phyloP scores from a whole-genome alignment of 2,113 vertebrate species.

The Pristiophorus japonicus region DNA sequence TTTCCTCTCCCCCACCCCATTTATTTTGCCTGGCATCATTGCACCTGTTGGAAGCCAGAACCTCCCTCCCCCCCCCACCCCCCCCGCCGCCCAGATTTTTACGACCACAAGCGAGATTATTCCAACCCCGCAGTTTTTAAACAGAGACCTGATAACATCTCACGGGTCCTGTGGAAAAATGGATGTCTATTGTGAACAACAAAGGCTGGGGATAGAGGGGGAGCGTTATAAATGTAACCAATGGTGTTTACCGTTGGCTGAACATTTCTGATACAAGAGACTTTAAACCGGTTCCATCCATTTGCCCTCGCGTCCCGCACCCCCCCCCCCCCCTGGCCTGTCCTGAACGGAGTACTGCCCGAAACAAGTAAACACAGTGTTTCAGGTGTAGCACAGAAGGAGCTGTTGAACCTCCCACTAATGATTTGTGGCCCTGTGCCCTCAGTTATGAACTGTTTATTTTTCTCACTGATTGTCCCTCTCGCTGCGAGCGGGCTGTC shows the following conservation, averaged over 20 bases:
- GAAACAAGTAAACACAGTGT: not conserved
- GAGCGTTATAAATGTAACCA: not conserved
- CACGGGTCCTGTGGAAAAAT: no score
- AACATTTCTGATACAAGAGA: not conserved
- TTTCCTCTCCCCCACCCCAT: not conserved
- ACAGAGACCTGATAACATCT: no score
- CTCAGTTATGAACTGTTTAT: not conserved
- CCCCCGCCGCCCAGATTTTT: no score
- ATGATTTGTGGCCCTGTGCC: not conserved
- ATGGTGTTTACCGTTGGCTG: not conserved
- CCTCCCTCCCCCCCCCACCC: no score
- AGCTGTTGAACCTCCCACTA: not conserved
- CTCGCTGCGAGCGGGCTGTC: no score
- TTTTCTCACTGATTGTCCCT: no score
- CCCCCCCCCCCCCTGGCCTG: no score
- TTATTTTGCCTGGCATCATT: not conserved
- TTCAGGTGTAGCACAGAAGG: not conserved
- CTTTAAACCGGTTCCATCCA: not conserved
- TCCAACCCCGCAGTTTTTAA: no score
- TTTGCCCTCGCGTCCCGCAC: no score
- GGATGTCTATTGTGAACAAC: no score
- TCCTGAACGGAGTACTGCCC: not conserved
- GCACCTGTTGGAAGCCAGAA: no score
- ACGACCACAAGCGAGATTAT: no score
- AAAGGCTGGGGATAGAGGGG: not conserved